phyloP scores from a whole-genome alignment of 2,113 vertebrate species.

The Passer montanus region DNA sequence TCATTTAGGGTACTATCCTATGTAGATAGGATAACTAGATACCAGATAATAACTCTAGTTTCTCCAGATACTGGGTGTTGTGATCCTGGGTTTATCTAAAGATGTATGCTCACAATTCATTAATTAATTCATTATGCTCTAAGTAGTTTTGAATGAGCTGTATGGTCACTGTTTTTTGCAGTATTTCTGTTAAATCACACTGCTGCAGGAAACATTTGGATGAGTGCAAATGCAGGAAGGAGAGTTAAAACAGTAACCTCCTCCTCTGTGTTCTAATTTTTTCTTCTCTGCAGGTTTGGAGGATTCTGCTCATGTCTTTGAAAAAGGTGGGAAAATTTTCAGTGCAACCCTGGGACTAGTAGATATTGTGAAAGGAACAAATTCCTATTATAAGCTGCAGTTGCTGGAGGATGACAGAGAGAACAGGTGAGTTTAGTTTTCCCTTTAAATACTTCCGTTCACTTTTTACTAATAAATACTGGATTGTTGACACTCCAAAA shows the following conservation, averaged over 20 bases:
- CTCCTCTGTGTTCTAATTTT: neutral
- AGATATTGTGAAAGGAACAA: slow-evolving; percentile 93
- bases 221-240: neutral
- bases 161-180: neutral
- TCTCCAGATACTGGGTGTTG: neutral
- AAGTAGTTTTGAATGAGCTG: neutral
- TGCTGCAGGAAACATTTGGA: neutral
- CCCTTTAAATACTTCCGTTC: neutral
- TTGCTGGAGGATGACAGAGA: slow-evolving; percentile 93
- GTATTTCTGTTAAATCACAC: neutral
- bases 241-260: neutral
- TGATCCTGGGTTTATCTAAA: neutral
- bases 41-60: neutral
- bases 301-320: slow-evolving; percentile 92
- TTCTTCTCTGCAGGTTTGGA: slow-evolving; percentile 83
- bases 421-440: slow-evolving; percentile 78
- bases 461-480: neutral
- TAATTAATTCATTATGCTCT: neutral
- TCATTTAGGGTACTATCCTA: no score
- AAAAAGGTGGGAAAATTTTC: slow-evolving; percentile 93
- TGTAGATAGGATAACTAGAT: neutral
- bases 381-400: slow-evolving; percentile 98
- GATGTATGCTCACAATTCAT: neutral
- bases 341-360: slow-evolving; percentile 95
- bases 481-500: neutral